Base-by-base conservation (phyloP, 2,888 invertebrate species). In the Morpho helenor region DNA sequence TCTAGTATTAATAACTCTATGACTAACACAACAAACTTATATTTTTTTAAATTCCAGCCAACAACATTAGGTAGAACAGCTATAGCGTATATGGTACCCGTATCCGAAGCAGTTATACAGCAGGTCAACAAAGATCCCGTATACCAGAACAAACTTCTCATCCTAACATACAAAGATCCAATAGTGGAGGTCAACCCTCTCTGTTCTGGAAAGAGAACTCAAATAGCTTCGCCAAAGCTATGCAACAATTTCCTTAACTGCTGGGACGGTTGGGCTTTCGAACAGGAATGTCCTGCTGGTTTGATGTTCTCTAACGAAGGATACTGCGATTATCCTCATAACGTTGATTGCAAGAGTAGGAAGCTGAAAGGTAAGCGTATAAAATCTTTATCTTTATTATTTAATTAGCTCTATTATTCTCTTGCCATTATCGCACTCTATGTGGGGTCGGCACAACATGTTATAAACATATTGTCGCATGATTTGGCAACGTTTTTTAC, bases 171-270 rank as follows among this genome's bases (percentile, higher is more conserved):
- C 6, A 72, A 75, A 31, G 79, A 85, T 6, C 76, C 84, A 0
- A 56, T 77, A 0, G 76, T 88, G 0, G 78, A 81, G 56, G 76
- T 75, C 0, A 84, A 83, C 63, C 71, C 82, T 0, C 67, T 82
- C 0, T 93, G 93, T 60, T 70, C 82, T 41, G 83, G 86, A 8
- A 86, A 88, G 41, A 82, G 93, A 50, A 92, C 94, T 3, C 94
- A 94, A 73, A 93, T 94, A 64, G 92, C 94, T 0, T 92, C 93
- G 8, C 86, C 90, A 0, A 85, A 77, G 40, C 77, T 88, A 6
- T 95, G 95, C 70, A 91, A 91, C 47, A 93, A 91, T 68, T 95
- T 93, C 74, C 71, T 94, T 9, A 94, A 94, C 76, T 95, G 95
- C 73, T 95, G 95, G 95, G 94, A 94, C 67, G 94, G 93, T 0